Evolutionary conservation across 1,140 invertebrate species (phyloP).

Genomic region (Periplaneta americana): DNA sequence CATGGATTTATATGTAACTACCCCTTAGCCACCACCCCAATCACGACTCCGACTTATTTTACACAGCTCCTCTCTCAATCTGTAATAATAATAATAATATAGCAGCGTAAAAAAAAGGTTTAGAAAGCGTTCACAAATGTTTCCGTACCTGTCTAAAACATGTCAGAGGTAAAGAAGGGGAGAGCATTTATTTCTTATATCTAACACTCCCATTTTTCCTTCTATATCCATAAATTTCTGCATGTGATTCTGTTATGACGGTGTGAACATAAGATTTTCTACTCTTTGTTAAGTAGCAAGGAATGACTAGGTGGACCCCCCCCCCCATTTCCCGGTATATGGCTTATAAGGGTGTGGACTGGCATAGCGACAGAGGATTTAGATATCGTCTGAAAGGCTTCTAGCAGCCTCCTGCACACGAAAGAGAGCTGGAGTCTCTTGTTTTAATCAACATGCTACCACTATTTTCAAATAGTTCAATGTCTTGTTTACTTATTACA

Average conservation of each 20-base stretch:
- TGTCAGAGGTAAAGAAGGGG: background rate
- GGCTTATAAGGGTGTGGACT: background rate
- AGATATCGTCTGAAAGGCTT: background rate
- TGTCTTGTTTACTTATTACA: too few relatives aligned
- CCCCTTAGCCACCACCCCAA: background rate
- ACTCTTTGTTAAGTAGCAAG: background rate
- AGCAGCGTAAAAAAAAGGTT: background rate
- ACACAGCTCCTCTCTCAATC: background rate
- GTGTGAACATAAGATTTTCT: background rate
- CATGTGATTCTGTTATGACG: background rate
- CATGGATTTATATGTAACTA: background rate
- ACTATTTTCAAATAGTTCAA: background rate
- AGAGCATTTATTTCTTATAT: background rate
- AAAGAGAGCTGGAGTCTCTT: background rate
- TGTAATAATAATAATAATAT: background rate
- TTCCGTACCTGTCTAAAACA: background rate
- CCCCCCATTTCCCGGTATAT: background rate
- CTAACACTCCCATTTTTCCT: background rate
- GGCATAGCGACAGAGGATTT: background rate
- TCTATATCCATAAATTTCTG: background rate
- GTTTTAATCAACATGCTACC: background rate
- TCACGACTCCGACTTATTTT: background rate
- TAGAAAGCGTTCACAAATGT: background rate
- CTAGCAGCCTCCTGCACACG: too few relatives aligned
- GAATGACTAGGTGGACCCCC: background rate